Evolutionary conservation across 92 coral and sea anemone species (phyloP), one percentile per base, ranked within the genome.

Genomic region (Montipora capitata): DNA sequence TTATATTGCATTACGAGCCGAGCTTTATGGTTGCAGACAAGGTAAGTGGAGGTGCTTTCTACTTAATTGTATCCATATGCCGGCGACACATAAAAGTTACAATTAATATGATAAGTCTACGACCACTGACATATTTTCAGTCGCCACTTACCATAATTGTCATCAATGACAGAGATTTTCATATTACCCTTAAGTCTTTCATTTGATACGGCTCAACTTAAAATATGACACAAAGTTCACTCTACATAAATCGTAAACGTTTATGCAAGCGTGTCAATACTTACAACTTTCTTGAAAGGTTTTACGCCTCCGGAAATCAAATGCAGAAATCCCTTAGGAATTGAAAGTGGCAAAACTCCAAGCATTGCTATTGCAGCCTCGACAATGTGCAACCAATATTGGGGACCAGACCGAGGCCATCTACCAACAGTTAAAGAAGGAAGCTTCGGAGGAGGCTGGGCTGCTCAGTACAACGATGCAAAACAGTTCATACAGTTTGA

Each of bases 401-500:
- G 85, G 51, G 93, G 83, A 10, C 82, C 98, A 8, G 77, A 67
- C 5, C 94, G 87, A 67, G 96, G 86, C 74, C 84, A 96, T 15
- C 94, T 95, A 11, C 70, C 86, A 18, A 92, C 81, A 2, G 70
- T 44, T 42, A 91, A 79, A 20, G 90, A 89, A 20, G 96, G 98
- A 3, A 78, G 89, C 40, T 84, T 86, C 74, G 71, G 54, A 3
- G 95, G 95, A 71, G 96, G 96, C 40, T 96, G 99, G 99, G 88
- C 95, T 52, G 90, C 99, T 17, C 83, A 89, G 40, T 91, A 86
- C 80, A 79, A 75, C 71, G 89, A 92, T 65, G 83, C 43, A 16
- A 87, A 85, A 3, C 96, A 94, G 82, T 96, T 96, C 93, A 74
- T 96, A 3, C 97, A 94, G 73, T 57, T 96, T 38, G 99, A 96